Evolutionary conservation across 2,113 vertebrate genomes (phyloP).

Genomic region (Setophaga kirtlandii): DNA sequence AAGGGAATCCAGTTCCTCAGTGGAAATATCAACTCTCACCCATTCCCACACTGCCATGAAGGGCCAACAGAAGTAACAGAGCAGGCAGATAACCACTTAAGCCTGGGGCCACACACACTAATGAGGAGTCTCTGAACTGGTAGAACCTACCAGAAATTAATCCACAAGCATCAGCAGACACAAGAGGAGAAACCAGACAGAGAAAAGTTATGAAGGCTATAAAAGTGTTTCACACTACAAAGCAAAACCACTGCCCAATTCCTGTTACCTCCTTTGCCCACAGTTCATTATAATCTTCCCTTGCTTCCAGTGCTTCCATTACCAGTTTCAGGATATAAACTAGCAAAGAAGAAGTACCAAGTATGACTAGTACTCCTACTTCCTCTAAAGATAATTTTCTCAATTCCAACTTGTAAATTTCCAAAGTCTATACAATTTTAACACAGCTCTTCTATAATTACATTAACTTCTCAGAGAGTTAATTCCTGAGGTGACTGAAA

Average conservation of each 20-base stretch:
- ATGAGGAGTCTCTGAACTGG: not conserved
- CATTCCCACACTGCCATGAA: fast-evolving
- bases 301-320: not conserved
- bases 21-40: not conserved
- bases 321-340: not conserved
- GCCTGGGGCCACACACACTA: not conserved
- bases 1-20: not conserved
- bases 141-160: not conserved
- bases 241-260: not conserved
- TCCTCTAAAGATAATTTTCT: not conserved
- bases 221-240: not conserved
- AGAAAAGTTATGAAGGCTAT: not conserved
- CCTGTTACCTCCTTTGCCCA: not conserved
- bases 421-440: not conserved
- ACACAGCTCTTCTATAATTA: not conserved
- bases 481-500: not conserved
- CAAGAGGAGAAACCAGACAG: not conserved
- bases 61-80: not conserved
- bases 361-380: not conserved
- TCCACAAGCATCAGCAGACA: not conserved
- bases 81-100: not conserved
- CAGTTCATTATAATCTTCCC: not conserved
- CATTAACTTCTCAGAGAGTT: not conserved
- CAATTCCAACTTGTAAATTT: not conserved
- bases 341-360: not conserved